phyloP scores from a whole-genome alignment of 2,797 vertebrate genomes.

The Anabas testudineus region DNA sequence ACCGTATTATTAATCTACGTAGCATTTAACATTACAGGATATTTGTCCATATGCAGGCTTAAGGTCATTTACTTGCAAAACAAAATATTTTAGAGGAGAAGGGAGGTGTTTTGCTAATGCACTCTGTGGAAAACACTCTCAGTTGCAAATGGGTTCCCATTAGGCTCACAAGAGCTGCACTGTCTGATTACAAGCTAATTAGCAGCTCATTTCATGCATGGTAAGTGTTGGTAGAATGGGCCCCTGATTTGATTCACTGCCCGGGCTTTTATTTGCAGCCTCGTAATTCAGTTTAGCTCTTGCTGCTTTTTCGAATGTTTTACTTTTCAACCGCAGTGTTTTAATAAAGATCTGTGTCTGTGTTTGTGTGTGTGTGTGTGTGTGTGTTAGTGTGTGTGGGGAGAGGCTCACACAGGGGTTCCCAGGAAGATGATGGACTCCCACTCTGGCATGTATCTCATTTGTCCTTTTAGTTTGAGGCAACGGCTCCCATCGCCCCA shows the following conservation, averaged over 20 bases:
- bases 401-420: slow-evolving; percentile 78
- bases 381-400: background rate
- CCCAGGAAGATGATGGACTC: slow-evolving; percentile 87
- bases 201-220: slow-evolving; percentile 83
- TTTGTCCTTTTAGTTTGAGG: slow-evolving; percentile 84
- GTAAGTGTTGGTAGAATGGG: slow-evolving; percentile 77
- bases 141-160: slow-evolving; percentile 81
- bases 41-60: slow-evolving; percentile 53
- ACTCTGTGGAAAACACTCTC: slow-evolving; percentile 77
- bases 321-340: slow-evolving; percentile 60
- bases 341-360: slow-evolving; percentile 63
- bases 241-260: slow-evolving; percentile 78
- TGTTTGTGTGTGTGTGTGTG: slow-evolving; percentile 22
- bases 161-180: slow-evolving; percentile 82
- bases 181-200: slow-evolving; percentile 85
- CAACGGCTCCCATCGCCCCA: slow-evolving; percentile 83
- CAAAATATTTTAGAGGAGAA: slow-evolving; percentile 68
- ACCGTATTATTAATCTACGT: slow-evolving; percentile 20
- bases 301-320: slow-evolving; percentile 69
- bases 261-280: slow-evolving; percentile 75
- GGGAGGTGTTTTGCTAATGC: slow-evolving; percentile 75
- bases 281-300: slow-evolving; percentile 71
- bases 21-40: slow-evolving; percentile 46
- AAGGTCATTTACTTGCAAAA: slow-evolving; percentile 59
- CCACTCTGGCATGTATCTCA: slow-evolving; percentile 87